Evolutionary conservation across 2,888 invertebrate genomes (phyloP), one percentile per base, ranked within the genome.

Genomic region (Drosophila planitibia): DNA sequence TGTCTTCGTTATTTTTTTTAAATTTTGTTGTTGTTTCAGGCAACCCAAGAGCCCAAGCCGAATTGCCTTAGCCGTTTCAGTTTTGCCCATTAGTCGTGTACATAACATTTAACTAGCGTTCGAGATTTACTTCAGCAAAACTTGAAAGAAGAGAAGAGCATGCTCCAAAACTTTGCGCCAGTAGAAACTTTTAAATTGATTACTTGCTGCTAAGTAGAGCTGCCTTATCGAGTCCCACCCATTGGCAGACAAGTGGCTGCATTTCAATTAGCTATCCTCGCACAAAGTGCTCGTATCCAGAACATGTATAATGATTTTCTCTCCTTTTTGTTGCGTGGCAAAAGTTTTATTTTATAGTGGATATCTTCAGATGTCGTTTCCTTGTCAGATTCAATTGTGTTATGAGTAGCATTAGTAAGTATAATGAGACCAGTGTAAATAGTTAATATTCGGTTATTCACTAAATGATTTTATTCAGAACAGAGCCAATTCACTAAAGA

Each of bases 151-250:
- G 79, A 73, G 72, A 79, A 77, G 81, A 85, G 77, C 69, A 33
- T 53, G 72, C 67, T 74, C 51, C 59, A 74, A 69, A 87, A 81
- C 79, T 85, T 85, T 85, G 58, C 55, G 71, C 68, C 62, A 60
- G 74, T 73, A 59, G 57, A 76, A 85, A 85, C 73, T 88, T 85
- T 85, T 83, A 85, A 85, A 88, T 85, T 88, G 85, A 85, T 85
- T 85, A 88, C 83, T 80, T 74, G 39, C 54, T 61, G 37, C 62
- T 53, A 22, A 62, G 30, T 67, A 53, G 37, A 54, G 47, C 49
- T 33, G 53, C 57, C 57, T 39, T 58, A 62, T 68, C 41, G n/a
- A 41, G 22, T 22, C 22, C 41, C 30, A 39, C 57, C 28, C 68
- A 33, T 37, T 41, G 52, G 25, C 62, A 68, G 79, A 71, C 74